Evolutionary conservation across 2,797 vertebrate species (phyloP).

Genomic region (Picus viridis): DNA sequence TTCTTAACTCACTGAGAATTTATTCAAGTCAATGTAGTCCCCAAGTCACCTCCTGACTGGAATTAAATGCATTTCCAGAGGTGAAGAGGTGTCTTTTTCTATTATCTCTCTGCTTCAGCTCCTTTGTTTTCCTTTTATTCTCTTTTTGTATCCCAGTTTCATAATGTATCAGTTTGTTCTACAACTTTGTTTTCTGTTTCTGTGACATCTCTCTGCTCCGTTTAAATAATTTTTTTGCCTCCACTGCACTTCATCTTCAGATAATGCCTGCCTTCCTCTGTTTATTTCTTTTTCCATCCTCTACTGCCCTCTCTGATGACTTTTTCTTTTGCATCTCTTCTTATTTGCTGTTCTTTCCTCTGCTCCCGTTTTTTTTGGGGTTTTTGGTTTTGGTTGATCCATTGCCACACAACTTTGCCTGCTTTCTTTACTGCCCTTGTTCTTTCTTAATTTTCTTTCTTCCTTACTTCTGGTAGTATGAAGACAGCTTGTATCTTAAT

Average conservation of each 20-base stretch:
- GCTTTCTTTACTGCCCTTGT: background rate
- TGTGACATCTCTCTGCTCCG: background rate
- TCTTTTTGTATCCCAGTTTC: background rate
- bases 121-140: background rate
- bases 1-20: background rate
- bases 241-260: background rate
- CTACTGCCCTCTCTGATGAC: constrained; percentile 12
- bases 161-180: background rate
- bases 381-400: background rate
- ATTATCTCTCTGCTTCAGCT: background rate
- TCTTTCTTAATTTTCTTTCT: constrained; percentile 31
- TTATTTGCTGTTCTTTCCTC: constrained; percentile 42
- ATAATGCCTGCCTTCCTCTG: background rate
- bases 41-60: background rate
- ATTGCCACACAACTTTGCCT: background rate
- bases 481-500: background rate
- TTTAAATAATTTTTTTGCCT: background rate
- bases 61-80: background rate
- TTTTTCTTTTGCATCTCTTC: background rate
- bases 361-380: background rate
- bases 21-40: background rate
- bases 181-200: background rate
- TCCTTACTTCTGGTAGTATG: background rate
- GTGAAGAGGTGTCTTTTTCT: background rate
- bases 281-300: constrained; percentile 40